A percentile compares a stretch with the other conserved stretches of the same genome.
phyloP scores from a whole-genome alignment of 2,888 invertebrate species.

The Zygaena filipendulae region DNA sequence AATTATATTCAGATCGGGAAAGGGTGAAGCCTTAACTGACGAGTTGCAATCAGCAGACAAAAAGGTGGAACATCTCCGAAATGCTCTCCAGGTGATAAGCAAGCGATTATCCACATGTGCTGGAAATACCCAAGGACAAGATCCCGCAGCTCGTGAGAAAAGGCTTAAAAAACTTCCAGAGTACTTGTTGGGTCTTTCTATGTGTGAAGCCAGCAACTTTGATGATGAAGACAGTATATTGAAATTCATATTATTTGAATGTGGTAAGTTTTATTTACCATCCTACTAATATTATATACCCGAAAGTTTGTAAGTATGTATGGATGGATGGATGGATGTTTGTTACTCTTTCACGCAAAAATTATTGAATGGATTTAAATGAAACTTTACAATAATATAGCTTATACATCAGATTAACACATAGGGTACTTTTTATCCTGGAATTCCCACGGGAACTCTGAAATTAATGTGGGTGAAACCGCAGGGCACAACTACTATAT shows the following conservation, averaged over 20 bases:
- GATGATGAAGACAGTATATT: slow-evolving; percentile 72
- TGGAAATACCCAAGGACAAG: slow-evolving; percentile 63
- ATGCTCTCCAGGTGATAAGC: slow-evolving; percentile 73
- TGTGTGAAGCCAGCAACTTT: slow-evolving; percentile 74
- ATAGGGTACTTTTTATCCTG: no score
- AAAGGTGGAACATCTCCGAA: slow-evolving; percentile 81
- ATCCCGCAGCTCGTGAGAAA: slow-evolving; percentile 77
- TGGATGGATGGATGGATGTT: no score
- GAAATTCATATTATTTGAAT: slow-evolving; percentile 67
- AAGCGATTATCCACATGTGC: slow-evolving; percentile 69
- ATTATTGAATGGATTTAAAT: no score
- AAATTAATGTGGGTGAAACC: no score
- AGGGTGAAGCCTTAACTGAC: slow-evolving; percentile 84
- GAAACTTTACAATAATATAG: no score
- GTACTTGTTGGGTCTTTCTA: slow-evolving; percentile 79
- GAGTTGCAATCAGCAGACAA: slow-evolving; percentile 85
- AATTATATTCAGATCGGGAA: slow-evolving; percentile 76
- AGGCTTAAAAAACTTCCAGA: slow-evolving; percentile 89
- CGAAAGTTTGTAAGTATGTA: not conserved
- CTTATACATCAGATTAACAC: no score
- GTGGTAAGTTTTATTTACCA: slow-evolving; percentile 52
- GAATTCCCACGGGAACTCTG: no score
- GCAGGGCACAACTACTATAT: no score
- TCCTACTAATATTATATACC: slow-evolving; percentile 1
- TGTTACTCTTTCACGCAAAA: no score